Evolutionary conservation across 2,113 vertebrate species (phyloP).

Genomic region (Haliaeetus leucogaster): DNA sequence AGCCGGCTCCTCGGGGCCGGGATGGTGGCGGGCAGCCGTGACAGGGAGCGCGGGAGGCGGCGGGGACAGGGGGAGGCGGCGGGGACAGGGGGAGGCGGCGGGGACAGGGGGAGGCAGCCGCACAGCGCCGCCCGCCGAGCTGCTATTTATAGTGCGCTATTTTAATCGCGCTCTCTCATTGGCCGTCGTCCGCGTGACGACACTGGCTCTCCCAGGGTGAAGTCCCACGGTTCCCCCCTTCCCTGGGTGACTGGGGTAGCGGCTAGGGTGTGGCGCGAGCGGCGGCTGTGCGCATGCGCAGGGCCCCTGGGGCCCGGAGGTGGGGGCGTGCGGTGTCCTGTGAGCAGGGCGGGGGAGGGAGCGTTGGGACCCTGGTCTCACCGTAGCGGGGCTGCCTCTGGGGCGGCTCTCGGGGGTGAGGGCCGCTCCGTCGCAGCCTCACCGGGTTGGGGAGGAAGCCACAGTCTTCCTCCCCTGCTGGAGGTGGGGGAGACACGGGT

Average conservation of each 20-base stretch:
- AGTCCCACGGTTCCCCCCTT: not conserved
- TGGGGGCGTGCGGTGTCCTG: too few relatives aligned
- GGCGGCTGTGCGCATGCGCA: fast-evolving
- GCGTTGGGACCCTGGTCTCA: fast-evolving
- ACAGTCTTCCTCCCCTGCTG: fast-evolving
- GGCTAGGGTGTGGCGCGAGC: not conserved
- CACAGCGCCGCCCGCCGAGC: fast-evolving
- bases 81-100: fast-evolving
- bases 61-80: fast-evolving
- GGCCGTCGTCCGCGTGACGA: not conserved
- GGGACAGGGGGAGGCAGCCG: fast-evolving
- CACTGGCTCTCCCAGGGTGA: not conserved
- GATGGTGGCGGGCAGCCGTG: fast-evolving
- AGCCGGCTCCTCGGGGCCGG: not conserved
- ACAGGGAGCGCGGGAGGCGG: too few relatives aligned
- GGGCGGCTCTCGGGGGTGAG: fast-evolving
- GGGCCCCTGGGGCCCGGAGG: fast-evolving
- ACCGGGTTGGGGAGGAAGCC: fast-evolving
- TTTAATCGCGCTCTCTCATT: not conserved
- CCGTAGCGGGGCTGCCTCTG: fast-evolving
- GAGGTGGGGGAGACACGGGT: fast-evolving
- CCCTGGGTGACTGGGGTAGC: not conserved
- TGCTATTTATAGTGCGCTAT: slow-evolving; percentile 10
- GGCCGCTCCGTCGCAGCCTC: fast-evolving
- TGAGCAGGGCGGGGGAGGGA: too few relatives aligned